Evolutionary conservation across 2,113 vertebrate genomes (phyloP), one percentile per base, ranked within the genome.

Genomic region (Cisticola juncidis): DNA sequence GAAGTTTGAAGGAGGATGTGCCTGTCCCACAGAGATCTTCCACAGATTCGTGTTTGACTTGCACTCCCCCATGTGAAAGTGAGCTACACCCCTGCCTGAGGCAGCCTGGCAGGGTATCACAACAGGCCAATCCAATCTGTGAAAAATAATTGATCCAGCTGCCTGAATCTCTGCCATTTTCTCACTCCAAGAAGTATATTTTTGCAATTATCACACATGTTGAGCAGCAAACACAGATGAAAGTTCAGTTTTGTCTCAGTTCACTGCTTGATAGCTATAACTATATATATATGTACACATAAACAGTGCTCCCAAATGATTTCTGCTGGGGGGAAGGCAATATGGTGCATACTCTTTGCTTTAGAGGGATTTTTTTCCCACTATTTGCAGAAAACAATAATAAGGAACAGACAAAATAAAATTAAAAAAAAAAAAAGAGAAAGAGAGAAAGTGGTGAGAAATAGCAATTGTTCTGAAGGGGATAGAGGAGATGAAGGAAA

Each of bases 211-310:
- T 66, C 73, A 76, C 86, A 47, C 80, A 2, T 35, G 53, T 65
- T 65, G 62, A 95, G 83, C 88, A 82, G 70, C 86, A 84, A 96
- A 94, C 85, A 79, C 35, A 60, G 68, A 88, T 54, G 50, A 68
- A 80, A 88, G 57, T 38, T 86, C 50, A 20, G 70, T 62, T 88
- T 84, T 92, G 50, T 86, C 61, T 82, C 78, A 64, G 64, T 66
- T 85, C 47, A 35, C 73, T 94, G 65, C 50, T 88, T 95, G 91
- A 96, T 31, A 89, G 83, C 40, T 65, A 31, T 48, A 65, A 44
- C 24, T 48, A 42, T 14, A 36, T 26, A 47, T 18, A 24, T 18
- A 14, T 9, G 18, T 17, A 20, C 10, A 15, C 5, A 64, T 47
- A 68, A 82, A 74, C 28, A 81, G 35, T 28, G 8, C 48, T 93